Conservation (phyloP, 1,140 invertebrate species). For the Papilio xuthus region DNA sequence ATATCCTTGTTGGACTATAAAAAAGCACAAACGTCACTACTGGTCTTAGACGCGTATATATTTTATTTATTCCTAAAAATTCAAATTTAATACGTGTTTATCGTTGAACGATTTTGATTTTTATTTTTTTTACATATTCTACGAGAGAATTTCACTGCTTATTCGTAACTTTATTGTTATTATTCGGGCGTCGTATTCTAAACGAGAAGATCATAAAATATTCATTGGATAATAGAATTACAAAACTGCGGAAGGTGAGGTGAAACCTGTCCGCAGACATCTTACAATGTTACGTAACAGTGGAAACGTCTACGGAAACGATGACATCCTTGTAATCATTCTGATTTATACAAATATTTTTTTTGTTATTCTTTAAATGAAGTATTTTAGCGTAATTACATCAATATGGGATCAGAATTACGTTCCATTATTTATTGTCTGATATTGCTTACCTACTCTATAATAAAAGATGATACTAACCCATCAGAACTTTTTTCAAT, state of each 20-base stretch:
- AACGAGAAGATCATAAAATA: constrained; percentile 37
- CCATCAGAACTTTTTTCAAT: not conserved
- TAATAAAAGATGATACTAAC: not conserved
- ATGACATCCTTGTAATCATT: constrained; percentile 39
- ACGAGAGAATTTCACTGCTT: not conserved
- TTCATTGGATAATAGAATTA: constrained; percentile 48
- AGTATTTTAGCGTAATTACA: not conserved
- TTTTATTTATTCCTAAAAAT: no score
- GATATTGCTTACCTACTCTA: not conserved
- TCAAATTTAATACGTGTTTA: no score
- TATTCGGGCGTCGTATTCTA: not conserved
- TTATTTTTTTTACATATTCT: not conserved
- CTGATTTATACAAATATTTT: constrained; percentile 35
- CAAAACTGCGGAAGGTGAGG: constrained; percentile 50
- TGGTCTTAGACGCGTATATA: no score
- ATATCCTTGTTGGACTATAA: no score
- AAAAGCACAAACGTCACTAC: no score
- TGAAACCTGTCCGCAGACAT: constrained; percentile 44
- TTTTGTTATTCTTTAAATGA: constrained; percentile 22
- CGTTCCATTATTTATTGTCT: not conserved
- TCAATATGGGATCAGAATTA: not conserved
- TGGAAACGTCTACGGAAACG: constrained; percentile 40
- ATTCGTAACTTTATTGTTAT: not conserved
- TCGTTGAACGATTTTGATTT: no score
- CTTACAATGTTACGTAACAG: constrained; percentile 41